Evolutionary conservation across 2,113 vertebrate species (phyloP).

Genomic region (Uria aalge): DNA sequence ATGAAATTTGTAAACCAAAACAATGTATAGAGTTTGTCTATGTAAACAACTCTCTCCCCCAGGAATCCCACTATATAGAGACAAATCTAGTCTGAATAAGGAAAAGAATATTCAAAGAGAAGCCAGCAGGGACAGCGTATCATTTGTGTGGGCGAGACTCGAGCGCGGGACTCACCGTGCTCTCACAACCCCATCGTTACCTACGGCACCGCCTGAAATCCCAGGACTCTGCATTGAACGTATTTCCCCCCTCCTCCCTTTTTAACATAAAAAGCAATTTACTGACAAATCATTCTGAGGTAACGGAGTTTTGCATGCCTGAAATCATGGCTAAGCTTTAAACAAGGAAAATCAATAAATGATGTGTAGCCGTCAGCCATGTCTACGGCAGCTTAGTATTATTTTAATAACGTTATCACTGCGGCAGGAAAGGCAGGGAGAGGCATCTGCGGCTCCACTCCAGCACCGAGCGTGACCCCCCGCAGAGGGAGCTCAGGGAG

Average conservation of each 20-base stretch:
- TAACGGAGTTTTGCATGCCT: background rate
- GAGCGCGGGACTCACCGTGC: background rate
- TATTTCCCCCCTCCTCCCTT: background rate
- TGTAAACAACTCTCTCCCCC: background rate
- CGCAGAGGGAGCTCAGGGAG: background rate
- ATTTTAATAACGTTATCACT: background rate
- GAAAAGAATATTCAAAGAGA: background rate
- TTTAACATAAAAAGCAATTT: conserved; percentile 28
- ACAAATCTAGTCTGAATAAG: background rate
- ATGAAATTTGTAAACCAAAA: background rate
- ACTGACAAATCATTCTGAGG: background rate
- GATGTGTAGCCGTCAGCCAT: background rate
- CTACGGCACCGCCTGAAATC: background rate
- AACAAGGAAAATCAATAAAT: conserved; percentile 15
- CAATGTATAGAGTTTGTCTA: rapidly evolving
- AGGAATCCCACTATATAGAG: background rate
- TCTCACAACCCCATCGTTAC: background rate
- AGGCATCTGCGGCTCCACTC: background rate
- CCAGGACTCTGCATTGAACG: background rate
- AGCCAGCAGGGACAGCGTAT: background rate
- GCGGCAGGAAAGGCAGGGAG: background rate
- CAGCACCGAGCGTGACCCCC: background rate
- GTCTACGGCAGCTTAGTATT: background rate
- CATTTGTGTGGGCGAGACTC: background rate
- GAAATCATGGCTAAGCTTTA: background rate